Percentiles rank a stretch among this genome's conserved stretches.
Evolutionary conservation across 2,888 invertebrate species (phyloP).

Genomic region (Troides aeacus): DNA sequence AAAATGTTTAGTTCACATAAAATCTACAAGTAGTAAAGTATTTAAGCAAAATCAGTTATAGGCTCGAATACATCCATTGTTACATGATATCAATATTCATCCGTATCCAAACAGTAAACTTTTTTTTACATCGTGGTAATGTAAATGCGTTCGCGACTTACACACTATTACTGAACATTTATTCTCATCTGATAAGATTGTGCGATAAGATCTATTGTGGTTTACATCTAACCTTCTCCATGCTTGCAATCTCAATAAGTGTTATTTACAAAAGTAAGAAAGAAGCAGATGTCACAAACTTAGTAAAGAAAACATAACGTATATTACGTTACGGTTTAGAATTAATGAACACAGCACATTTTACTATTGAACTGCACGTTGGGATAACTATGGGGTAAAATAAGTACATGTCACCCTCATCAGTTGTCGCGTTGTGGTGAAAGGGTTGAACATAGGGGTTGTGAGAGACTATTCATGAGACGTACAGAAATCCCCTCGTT

Average conservation of each 20-base stretch:
- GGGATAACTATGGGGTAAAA: slow-evolving; percentile 2
- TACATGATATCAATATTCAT: no score
- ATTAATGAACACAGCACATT: slow-evolving; percentile 6
- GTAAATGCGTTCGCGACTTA: neutral
- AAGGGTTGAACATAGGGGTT: slow-evolving; percentile 17
- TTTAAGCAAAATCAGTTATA: no score
- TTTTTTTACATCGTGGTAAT: neutral
- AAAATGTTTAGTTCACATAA: no score
- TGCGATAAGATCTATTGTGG: neutral
- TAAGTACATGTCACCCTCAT: slow-evolving; percentile 1
- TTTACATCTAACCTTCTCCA: neutral
- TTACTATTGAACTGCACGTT: neutral
- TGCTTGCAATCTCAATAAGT: neutral
- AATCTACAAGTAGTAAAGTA: no score
- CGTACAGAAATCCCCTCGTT: neutral
- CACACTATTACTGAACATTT: neutral
- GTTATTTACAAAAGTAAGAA: neutral
- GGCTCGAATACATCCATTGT: no score
- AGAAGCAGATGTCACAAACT: neutral
- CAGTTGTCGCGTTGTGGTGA: neutral
- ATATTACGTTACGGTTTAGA: neutral
- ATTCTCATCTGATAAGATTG: slow-evolving; percentile 2
- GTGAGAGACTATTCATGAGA: neutral
- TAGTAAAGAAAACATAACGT: neutral
- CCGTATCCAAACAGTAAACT: neutral